Base-by-base conservation (phyloP, 2,888 invertebrate genomes). In the Drosophila emarginata region DNA sequence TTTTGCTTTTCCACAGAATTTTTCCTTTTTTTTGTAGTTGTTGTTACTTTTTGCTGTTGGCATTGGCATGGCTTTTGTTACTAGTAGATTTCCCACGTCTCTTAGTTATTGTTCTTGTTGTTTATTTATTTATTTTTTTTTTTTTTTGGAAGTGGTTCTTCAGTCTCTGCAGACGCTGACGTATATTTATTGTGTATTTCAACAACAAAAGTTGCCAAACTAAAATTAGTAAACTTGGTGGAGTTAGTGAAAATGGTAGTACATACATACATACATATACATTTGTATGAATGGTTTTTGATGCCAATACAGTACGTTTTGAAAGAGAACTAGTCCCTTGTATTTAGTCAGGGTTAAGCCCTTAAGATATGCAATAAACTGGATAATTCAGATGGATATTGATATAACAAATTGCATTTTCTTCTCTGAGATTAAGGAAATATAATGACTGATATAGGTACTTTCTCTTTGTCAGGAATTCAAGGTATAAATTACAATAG, bases 211-310 rank as follows among this genome's bases (percentile, higher is more conserved):
- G 84, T 86, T 88, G 40, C 72, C 64, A 64, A 81, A 78, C 82
- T 88, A 67, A 82, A 82, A 82, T 82, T 82, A 83, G 87, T 80
- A 76, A 83, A 86, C 70, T 77, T 70, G 53, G 26, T 68, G 58
- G 58, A 51, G 76, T 63, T 65, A 61, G 63, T 58, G 50, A 28
- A 26, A 23, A 14, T 28, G 9, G 7, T 23, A 23, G 23, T 23
- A 23, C 23, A 23, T 23, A 23, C 32, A 32, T 32, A 32, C 0
- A 32, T 9, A 9, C 9, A 4, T 11, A 32, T 32, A 9, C 1
- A 32, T 32, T 32, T 32, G 9, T 1, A 9, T 32, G 32, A 9
- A 26, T 23, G 4, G 23, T n/a, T 23, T 23, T 23, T 2, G 23
- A 23, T 26, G 26, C 26, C 26, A 26, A 26, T 26, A n/a, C n/a